Conservation (phyloP, 2,888 invertebrate genomes). For the Cylindroiulus punctatus region DNA sequence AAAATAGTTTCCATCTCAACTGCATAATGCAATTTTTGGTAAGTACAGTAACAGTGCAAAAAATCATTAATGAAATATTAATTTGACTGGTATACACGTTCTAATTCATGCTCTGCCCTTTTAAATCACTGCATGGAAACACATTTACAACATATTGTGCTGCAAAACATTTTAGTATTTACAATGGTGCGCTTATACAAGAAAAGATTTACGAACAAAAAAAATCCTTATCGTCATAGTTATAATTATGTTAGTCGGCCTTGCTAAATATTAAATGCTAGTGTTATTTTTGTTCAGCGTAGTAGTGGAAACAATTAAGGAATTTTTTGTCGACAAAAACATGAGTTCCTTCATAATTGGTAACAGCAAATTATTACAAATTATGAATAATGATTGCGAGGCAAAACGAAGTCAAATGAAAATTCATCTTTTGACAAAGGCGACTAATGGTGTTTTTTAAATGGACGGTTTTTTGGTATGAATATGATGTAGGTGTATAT, state of each 20-base stretch:
- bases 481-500: conserved; percentile 5
- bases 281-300: not conserved
- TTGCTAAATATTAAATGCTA: too few species aligned
- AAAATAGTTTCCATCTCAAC: too few species aligned
- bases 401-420: too few species aligned
- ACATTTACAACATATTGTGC: not conserved
- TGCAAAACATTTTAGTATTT: conserved; percentile 8
- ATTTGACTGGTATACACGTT: not conserved
- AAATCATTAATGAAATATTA: not conserved
- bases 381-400: not conserved
- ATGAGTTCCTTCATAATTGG: not conserved
- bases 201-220: not conserved
- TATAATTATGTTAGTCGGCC: too few species aligned
- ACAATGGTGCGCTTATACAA: not conserved
- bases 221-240: too few species aligned
- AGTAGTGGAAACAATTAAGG: not conserved
- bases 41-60: not conserved
- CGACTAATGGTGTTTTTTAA: not conserved
- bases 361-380: not conserved
- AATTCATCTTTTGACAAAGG: not conserved
- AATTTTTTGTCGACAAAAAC: not conserved
- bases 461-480: conserved; percentile 15
- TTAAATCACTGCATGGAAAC: not conserved
- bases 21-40: not conserved
- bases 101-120: not conserved